A percentile compares a stretch with the other conserved stretches of the same genome.
These are phyloP conservation scores for Steinernema khuongi DNA, from an alignment of 1,140 invertebrate species.

Conservation along the genomic window DNA sequence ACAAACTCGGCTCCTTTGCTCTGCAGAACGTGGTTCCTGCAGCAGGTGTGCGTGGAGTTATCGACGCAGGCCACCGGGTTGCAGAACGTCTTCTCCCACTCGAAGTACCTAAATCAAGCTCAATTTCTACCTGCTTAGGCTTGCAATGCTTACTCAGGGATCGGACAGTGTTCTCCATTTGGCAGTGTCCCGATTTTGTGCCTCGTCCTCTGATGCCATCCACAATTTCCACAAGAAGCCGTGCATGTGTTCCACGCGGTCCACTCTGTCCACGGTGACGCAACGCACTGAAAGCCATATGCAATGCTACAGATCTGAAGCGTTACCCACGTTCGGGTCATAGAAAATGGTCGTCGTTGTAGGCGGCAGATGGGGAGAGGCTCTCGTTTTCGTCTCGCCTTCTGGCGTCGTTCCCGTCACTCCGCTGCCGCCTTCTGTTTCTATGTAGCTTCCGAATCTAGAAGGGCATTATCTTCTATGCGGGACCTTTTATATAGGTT, in stretches of 20 bases:
- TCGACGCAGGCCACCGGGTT: background rate
- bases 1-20: background rate
- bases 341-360: background rate
- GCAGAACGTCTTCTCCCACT: background rate
- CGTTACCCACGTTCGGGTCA: background rate
- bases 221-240: background rate
- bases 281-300: too few species aligned
- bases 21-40: background rate
- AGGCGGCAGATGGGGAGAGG: background rate
- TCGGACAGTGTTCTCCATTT: background rate
- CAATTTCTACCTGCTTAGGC: background rate
- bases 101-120: background rate
- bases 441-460: background rate
- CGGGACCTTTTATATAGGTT: too few species aligned
- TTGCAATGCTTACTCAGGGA: background rate
- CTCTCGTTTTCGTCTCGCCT: background rate
- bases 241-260: background rate
- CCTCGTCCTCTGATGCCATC: background rate
- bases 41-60: background rate
- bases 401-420: background rate
- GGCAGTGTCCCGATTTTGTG: background rate
- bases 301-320: too few species aligned
- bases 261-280: background rate
- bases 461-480: background rate
- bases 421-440: background rate